phyloP scores from a whole-genome alignment of 2,797 vertebrate genomes.

The Melanotaenia boesemani region DNA sequence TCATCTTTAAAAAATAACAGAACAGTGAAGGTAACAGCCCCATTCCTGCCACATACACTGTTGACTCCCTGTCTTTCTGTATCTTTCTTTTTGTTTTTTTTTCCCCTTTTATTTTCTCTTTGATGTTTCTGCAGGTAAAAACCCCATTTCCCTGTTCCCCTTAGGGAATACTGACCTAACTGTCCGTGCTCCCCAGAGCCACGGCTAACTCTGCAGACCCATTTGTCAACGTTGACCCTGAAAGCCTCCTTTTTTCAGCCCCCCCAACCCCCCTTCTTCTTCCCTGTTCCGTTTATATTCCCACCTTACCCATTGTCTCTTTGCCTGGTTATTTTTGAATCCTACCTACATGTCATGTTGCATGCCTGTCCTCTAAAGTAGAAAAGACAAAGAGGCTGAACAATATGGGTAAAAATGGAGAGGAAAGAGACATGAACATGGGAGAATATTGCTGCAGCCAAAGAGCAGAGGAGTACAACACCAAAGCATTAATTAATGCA shows the following conservation, averaged over 20 bases:
- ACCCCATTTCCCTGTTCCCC: constrained; percentile 69
- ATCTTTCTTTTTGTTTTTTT: constrained; percentile 4
- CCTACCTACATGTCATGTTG: constrained; percentile 43
- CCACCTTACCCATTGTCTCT: constrained; percentile 32
- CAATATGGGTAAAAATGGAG: constrained; percentile 23
- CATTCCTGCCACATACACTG: constrained; percentile 14
- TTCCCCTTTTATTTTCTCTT: constrained; percentile 24
- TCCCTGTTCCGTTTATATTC: constrained; percentile 39
- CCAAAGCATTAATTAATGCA: background rate
- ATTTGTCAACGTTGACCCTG: constrained; percentile 86
- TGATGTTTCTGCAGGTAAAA: constrained; percentile 76
- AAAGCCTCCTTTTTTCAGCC: constrained; percentile 58
- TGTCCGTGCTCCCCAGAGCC: constrained; percentile 76
- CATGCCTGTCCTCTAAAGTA: constrained; percentile 26
- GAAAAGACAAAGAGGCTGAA: constrained; percentile 26
- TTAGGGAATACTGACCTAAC: constrained; percentile 80
- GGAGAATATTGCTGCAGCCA: constrained; percentile 2
- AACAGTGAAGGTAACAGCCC: constrained; percentile 11
- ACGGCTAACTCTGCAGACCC: constrained; percentile 76
- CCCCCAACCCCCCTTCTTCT: background rate
- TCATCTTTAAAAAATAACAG: constrained; percentile 35
- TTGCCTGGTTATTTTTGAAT: constrained; percentile 71
- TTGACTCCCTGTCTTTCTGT: background rate
- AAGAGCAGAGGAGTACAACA: constrained; percentile 8
- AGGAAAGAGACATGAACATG: background rate